Base-by-base conservation (phyloP, 2,113 vertebrate genomes). In the Thalassarche chlororhynchos region DNA sequence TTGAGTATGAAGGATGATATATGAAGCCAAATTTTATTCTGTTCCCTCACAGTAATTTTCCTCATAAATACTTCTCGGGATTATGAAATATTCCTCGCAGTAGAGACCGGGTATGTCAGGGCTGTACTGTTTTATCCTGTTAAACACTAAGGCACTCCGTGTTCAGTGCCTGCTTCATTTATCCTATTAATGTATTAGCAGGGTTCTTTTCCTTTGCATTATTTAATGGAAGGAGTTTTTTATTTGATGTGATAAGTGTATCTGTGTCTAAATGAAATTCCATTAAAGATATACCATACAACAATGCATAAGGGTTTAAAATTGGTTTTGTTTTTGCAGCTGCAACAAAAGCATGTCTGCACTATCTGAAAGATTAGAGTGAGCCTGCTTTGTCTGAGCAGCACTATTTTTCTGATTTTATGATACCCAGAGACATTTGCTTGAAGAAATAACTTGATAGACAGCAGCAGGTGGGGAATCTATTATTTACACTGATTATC, bases 11-110 rank as follows among this genome's bases (percentile, higher is more conserved):
- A 97, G 89, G 85, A 84, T 93, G 89, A 91, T 40, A 7, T 47
- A 93, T 93, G 92, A 98, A 97, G 93, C 55, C 69, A 87, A 84
- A 81, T 97, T 97, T 95, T 94, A 90, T 95, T 97, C 94, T 57
- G 10, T 76, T 81, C 90, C 77, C 64, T 96, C 94, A 46, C 79
- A 66, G 93, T 95, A 81, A 94, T 97, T 98, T 85, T 83, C 78
- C 84, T 95, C 93, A 92, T 97, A 96, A 98, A 98, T 97, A 93
- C 76, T 97, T 77, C 84, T 71, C 8, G 14, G 88, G 95, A 40
- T 70, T 78, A 93, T 84, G 84, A 97, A 96, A 89, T 89, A 93
- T 40, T 84, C 44, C 94, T 76, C 34, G 3, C 91, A 84, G 79
- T 42, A 95, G 74, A 51, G 47, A n/a, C 61, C 10, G 34, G 38